Evolutionary conservation across 2,113 vertebrate species (phyloP).

Genomic region (Cyprinodon tularosa): DNA sequence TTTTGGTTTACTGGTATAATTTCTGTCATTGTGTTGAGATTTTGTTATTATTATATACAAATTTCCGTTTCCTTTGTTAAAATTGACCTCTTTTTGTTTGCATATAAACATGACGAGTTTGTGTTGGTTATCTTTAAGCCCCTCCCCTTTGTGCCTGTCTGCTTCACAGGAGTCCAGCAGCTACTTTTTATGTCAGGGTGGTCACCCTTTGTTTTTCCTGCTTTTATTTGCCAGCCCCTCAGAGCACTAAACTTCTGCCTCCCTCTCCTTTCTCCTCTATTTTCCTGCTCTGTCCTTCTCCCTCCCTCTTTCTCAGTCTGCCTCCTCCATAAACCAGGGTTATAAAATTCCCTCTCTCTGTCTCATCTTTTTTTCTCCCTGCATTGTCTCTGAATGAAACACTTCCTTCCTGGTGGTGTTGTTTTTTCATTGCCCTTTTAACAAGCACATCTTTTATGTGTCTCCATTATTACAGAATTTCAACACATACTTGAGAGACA

Average conservation of each 20-base stretch:
- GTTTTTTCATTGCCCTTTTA: constrained; percentile 65
- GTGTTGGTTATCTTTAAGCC: constrained; percentile 26
- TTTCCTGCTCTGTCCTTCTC: constrained; percentile 42
- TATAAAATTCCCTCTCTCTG: constrained; percentile 65
- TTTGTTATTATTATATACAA: neutral
- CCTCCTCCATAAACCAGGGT: constrained; percentile 72
- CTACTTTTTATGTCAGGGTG: constrained; percentile 51
- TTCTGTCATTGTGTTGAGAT: neutral
- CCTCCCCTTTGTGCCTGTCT: constrained; percentile 30
- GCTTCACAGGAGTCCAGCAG: constrained; percentile 35
- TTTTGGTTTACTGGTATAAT: neutral
- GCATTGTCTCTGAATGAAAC: constrained; percentile 62
- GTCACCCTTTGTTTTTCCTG: constrained; percentile 65
- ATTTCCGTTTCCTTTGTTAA: neutral
- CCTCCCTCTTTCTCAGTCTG: constrained; percentile 56
- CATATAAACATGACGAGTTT: constrained; percentile 36
- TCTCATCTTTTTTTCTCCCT: constrained; percentile 50
- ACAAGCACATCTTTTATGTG: constrained; percentile 66
- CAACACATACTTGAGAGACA: constrained; percentile 49
- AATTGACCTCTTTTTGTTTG: constrained; percentile 4
- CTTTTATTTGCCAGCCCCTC: constrained; percentile 67
- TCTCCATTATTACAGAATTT: constrained; percentile 47
- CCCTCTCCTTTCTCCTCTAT: constrained; percentile 44
- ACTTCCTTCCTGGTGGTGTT: constrained; percentile 75
- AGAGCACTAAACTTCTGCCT: constrained; percentile 58